These are phyloP conservation scores for Drosophila robusta DNA, from an alignment of 2,888 invertebrate genomes.

Conservation along the genomic window DNA sequence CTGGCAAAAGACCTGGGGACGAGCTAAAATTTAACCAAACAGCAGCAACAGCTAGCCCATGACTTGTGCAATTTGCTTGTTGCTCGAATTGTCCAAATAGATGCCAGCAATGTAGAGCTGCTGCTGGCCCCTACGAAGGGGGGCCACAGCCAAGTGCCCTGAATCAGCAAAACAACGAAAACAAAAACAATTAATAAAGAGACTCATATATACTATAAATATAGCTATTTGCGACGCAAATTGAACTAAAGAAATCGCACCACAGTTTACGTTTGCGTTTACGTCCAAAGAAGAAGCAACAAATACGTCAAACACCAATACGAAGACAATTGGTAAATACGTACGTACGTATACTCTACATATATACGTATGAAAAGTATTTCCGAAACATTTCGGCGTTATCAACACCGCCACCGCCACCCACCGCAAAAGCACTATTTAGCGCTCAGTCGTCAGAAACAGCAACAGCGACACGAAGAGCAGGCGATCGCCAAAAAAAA, in stretches of 20 bases:
- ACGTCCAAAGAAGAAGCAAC: slow-evolving; percentile 56
- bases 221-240: slow-evolving; percentile 61
- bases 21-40: slow-evolving; percentile 49
- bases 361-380: slow-evolving; percentile 27
- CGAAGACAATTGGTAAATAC: slow-evolving; percentile 46
- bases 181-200: slow-evolving; percentile 17
- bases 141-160: slow-evolving; percentile 66
- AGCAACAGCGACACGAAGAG: slow-evolving; percentile 19
- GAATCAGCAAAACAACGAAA: slow-evolving; percentile 33
- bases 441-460: slow-evolving; percentile 36
- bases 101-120: slow-evolving; percentile 68
- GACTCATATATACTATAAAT: slow-evolving; percentile 39
- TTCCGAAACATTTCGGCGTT: slow-evolving; percentile 54
- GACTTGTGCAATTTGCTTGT: slow-evolving; percentile 50
- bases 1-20: slow-evolving; percentile 43
- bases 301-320: slow-evolving; percentile 61
- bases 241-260: slow-evolving; percentile 42
- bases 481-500: slow-evolving; percentile 25
- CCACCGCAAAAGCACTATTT: slow-evolving; percentile 42
- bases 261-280: slow-evolving; percentile 43
- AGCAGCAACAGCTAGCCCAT: slow-evolving; percentile 50
- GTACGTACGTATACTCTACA: slow-evolving; percentile 5
- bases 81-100: slow-evolving; percentile 54
- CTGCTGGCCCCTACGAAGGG: slow-evolving; percentile 64
- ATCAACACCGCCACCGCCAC: slow-evolving; percentile 58